Evolutionary conservation across 1,140 invertebrate genomes (phyloP), one percentile per base, ranked within the genome.

Genomic region (Drosophila cardini): DNA sequence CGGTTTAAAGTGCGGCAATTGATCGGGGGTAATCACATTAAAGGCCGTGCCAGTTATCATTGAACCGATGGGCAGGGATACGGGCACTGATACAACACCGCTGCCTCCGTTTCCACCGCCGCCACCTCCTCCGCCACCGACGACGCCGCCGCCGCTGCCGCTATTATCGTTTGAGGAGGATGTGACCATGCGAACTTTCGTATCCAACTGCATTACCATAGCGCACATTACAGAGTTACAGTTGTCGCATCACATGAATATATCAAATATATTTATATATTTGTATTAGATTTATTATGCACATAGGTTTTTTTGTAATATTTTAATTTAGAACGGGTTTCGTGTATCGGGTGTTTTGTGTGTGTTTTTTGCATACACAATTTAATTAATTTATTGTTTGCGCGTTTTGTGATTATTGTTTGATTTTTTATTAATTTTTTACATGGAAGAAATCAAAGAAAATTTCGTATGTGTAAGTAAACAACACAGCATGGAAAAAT

Each of bases 11-110:
- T 96, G 95, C 90, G 96, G 95, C 75, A 97, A 92, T 85, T 96
- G 96, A 76, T 97, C 96, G 7, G 95, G 95, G 9, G 96, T 96
- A 91, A 97, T 97, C 81, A 97, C 96, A 93, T 97, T 97, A 92
- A 96, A 97, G 30, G 96, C 95, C 43, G 96, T 95, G 16, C 95
- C 95, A 42, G 96, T 95, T 79, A 97, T 96, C 78, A 97, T 95
- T 21, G 96, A 96, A 53, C 95, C 95, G 60, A 96, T 96, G 15
- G 96, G 96, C 78, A 97, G 91, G 42, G 95, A 95, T 50, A 96
- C 96, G 45, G 96, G 90, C 48, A 91, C 90, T 32, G 90, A 91
- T 18, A 91, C 90, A 57, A 91, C 90, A 61, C 81, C 74, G 36
- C 78, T 63, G 30, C 77, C 65, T 30, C 72, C 67, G 21, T 32